Base-by-base conservation (phyloP, 2,888 invertebrate species). In the Ochropacha duplaris region DNA sequence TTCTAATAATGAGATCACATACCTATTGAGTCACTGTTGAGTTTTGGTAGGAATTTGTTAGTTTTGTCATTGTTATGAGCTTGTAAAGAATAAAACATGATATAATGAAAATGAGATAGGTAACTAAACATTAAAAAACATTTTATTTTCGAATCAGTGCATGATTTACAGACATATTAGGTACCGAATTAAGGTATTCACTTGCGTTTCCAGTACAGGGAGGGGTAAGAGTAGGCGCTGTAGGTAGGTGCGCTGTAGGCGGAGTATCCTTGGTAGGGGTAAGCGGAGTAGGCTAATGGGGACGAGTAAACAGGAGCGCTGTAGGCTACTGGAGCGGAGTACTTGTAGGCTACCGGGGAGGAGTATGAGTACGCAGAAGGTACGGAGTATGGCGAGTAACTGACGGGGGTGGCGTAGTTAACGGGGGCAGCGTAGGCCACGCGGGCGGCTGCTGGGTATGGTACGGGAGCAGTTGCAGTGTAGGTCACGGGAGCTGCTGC, bases 381-480 rank as follows among this genome's bases (percentile, higher is more conserved):
- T 1, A 58, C 61, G 22, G 60, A 31, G 26, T 51, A 51, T 6
- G 55, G 52, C 1, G 56, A 51, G 19, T 57, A 55, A 19, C 52
- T 58, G 11, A 57, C 54, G 14, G 66, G 57, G 8, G 66, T 59
- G 1, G 65, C 57, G 55, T 58, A 61, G 8, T 60, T 54, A 6
- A 65, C 54, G 22, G 59, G 31, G n/a, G 65, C 57, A 22, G 66
- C 44, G 51, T 54, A 51, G 4, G 50, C 44, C 28, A 57, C 39
- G n/a, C 58, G 50, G 11, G 61, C 3, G 3, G 26, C 26, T 26
- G 26, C 56, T 9, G 61, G 49, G 51, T 56, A 54, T 12, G 63
- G 57, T 22, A 51, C 59, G 14, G 54, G 49, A 22, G 58, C 54
- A 36, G 55, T 28, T 52, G 67, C 54, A 52, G 62, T 49, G 60